Base-by-base conservation (phyloP, 2,113 vertebrate species). In the Pangasianodon gigas region DNA sequence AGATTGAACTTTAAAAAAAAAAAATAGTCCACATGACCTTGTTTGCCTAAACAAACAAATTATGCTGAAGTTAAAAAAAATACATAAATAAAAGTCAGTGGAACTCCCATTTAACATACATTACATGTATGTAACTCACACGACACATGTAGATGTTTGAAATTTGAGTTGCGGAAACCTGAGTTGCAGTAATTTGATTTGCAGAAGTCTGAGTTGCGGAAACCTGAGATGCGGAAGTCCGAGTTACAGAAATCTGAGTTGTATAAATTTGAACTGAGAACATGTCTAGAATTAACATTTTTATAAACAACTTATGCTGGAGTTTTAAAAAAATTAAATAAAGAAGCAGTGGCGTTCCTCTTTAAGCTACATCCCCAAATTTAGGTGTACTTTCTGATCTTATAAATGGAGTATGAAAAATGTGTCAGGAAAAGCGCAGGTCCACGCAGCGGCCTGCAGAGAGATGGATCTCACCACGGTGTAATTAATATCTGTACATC, bases 401-500 rank as follows among this genome's bases (percentile, higher is more conserved):
- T 93, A 92, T 93, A 94, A 95, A 94, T 94, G 77, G 91, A 88
- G 87, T 93, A 92, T 93, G 93, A 94, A 93, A 94, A 95, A 95
- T 94, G 94, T 92, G 93, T 94, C 93, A 91, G 94, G 94, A 94
- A 93, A 94, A 92, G 94, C 93, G 89, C 95, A 93, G 93, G 94
- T 91, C 89, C 90, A 93, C 93, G 92, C 91, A 90, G 91, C 90
- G 21, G 29, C 87, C 91, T 92, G 92, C 90, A 90, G 74, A 93
- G 92, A 92, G 92, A 93, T 87, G 83, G 92, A 90, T 91, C 93
- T 92, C 84, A 77, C 91, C 93, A 91, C 88, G 26, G 89, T 87
- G 93, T 94, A 95, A 96, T 95, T 95, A 96, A 96, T 94, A 95
- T 93, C 93, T 94, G 92, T 90, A 83, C 92, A 90, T 91, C 48